Evolutionary conservation across 1,140 invertebrate species (phyloP), one percentile per base, ranked within the genome.

Genomic region (Carposina sasakii): DNA sequence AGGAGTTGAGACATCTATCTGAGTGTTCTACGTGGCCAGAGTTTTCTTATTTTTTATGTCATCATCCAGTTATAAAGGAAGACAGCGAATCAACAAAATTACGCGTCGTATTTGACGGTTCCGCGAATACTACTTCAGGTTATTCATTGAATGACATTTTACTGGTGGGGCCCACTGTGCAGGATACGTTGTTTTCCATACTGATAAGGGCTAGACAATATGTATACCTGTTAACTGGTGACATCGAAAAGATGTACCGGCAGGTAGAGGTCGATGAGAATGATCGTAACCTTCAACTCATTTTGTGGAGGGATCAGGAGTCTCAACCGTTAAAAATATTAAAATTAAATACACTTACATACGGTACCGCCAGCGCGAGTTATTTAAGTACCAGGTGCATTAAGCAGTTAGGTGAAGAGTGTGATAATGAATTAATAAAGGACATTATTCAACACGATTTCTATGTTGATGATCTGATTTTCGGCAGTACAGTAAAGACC

Each of bases 381-480:
- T 75, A 51, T 45, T 28, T 74, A 16, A 63, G 61, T 0, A 59
- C 43, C 10, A 58, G 56, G 12, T 55, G 37, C 4, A 30, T 76
- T 0, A 24, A 54, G 8, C 31, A 57, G 22, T 12, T 39, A 21
- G 36, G 36, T 12, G 36, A 39, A 21, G 17, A 39, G 13, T 39
- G 36, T 13, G 47, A 5, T 60, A 23, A 58, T 51, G 13, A 15
- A 54, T 57, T 22, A 45, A 62, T 67, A 5, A n/a, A n/a, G n/a
- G 62, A 43, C 17, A 54, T 67, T 6, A 59, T 77, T 0, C 24
- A 20, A 8, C 44, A 33, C 1, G 65, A 81, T 64, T 74, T 82
- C 39, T 85, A 82, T 40, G 69, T 85, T 2, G 83, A 86, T 49
- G 81, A 85, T 57, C 17, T 81, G 1, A 20, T 78, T 4, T 63